These are phyloP conservation scores for Druceiella hillmani DNA, from an alignment of 2,888 invertebrate genomes.

Conservation along the genomic window DNA sequence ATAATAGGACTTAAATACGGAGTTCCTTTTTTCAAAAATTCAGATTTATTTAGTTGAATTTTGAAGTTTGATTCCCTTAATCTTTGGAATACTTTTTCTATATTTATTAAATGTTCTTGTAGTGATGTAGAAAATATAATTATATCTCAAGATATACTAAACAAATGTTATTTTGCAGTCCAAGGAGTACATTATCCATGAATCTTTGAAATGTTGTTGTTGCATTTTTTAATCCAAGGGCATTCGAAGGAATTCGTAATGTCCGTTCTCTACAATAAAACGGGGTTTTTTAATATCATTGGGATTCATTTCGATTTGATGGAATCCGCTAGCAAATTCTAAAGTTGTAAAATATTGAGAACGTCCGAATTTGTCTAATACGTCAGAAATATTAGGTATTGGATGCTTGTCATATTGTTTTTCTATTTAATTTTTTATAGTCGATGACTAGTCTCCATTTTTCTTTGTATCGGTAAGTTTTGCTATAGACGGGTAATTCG, in stretches of 20 bases:
- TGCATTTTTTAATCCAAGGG: slow-evolving; percentile 28
- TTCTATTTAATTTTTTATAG: slow-evolving; percentile 20
- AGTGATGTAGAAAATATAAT: slow-evolving; percentile 20
- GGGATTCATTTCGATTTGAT: slow-evolving; percentile 24
- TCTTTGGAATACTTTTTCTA: slow-evolving; percentile 18
- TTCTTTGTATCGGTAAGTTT: slow-evolving; percentile 19
- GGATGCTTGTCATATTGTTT: slow-evolving; percentile 25
- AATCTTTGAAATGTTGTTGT: slow-evolving; percentile 30
- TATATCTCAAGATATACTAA: slow-evolving; percentile 27
- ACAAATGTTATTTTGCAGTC: slow-evolving; percentile 18
- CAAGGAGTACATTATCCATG: slow-evolving; percentile 27
- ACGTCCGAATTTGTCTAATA: slow-evolving; percentile 23
- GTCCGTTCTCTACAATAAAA: slow-evolving; percentile 25
- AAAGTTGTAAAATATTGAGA: slow-evolving; percentile 22
- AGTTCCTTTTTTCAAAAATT: slow-evolving; percentile 9
- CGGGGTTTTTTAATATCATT: slow-evolving; percentile 27
- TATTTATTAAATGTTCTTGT: slow-evolving; percentile 18
- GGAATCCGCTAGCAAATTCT: slow-evolving; percentile 26
- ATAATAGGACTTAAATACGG: slow-evolving; percentile 27
- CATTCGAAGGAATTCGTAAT: slow-evolving; percentile 29
- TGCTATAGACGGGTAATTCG: slow-evolving; percentile 18
- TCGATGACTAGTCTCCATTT: slow-evolving; percentile 25
- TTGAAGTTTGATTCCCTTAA: slow-evolving; percentile 4
- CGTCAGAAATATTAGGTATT: slow-evolving; percentile 23
- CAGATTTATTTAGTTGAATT: background rate